These are phyloP conservation scores for Phylloscopus whistleri DNA, from an alignment of 2,113 vertebrate species.

Conservation along the genomic window DNA sequence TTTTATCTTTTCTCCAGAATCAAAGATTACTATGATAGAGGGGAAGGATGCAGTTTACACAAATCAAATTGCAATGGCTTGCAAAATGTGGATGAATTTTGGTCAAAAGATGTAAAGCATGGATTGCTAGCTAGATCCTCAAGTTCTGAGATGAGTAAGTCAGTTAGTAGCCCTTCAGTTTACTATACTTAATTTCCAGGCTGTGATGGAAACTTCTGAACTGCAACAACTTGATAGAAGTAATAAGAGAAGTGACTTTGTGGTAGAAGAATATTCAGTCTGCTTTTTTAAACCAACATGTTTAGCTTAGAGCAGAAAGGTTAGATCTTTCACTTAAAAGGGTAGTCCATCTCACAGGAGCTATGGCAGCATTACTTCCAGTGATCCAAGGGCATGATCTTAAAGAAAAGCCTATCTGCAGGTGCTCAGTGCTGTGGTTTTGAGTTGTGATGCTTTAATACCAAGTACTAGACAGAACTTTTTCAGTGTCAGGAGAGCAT, in stretches of 20 bases:
- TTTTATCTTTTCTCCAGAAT: constrained; percentile 42
- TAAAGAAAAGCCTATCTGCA: not conserved
- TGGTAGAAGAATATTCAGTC: constrained; percentile 40
- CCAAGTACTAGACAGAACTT: constrained; percentile 54
- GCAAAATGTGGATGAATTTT: constrained; percentile 50
- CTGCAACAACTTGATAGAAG: constrained; percentile 61
- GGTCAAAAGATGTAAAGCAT: constrained; percentile 18
- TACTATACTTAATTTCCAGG: constrained; percentile 70
- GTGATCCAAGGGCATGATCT: not conserved
- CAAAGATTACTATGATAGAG: constrained; percentile 55
- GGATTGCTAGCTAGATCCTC: constrained; percentile 32
- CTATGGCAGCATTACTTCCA: not conserved
- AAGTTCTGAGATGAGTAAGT: constrained; percentile 53
- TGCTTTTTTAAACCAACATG: not conserved
- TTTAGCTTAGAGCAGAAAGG: constrained; percentile 11
- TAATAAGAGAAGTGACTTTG: constrained; percentile 40
- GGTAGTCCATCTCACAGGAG: not conserved
- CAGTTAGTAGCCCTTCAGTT: constrained; percentile 69
- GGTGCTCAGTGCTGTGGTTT: not conserved
- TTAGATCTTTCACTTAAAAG: not conserved
- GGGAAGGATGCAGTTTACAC: constrained; percentile 27
- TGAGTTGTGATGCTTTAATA: not conserved
- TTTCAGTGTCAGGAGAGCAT: constrained; percentile 45
- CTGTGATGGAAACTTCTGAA: constrained; percentile 71
- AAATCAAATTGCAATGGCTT: constrained; percentile 50